Evolutionary conservation across 2,113 vertebrate species (phyloP).

Genomic region (Pteropus alecto): DNA sequence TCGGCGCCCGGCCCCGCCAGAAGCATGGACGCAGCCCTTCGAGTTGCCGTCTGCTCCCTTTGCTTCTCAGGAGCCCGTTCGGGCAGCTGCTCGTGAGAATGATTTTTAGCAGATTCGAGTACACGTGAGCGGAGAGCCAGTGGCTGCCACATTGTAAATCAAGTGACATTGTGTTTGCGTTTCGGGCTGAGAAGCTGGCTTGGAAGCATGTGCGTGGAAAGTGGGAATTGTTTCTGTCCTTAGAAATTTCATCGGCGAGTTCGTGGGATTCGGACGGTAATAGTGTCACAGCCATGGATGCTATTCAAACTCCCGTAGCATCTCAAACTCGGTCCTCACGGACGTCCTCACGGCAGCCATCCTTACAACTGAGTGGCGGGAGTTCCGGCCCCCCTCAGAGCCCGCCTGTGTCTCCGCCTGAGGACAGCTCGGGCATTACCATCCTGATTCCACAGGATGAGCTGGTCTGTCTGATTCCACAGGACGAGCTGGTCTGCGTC

Average conservation of each 20-base stretch:
- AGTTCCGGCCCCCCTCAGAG: rapidly evolving
- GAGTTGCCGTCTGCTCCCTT: neutral
- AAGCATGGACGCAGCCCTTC: rapidly evolving
- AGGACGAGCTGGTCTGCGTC: neutral
- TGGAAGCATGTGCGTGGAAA: neutral
- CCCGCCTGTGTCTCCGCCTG: neutral
- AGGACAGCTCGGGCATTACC: neutral
- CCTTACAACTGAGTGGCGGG: neutral
- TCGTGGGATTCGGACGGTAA: too few species aligned
- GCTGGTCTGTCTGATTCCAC: neutral
- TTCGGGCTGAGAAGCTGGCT: neutral
- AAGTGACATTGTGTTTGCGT: neutral
- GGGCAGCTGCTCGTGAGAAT: neutral
- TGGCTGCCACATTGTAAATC: neutral
- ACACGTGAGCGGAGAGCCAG: neutral
- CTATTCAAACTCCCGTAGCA: neutral
- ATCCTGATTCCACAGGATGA: neutral
- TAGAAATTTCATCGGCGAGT: neutral
- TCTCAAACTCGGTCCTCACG: neutral
- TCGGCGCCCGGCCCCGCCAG: too few species aligned
- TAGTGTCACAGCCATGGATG: too few species aligned
- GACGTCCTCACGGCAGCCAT: neutral
- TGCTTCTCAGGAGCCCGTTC: neutral
- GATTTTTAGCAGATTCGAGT: neutral
- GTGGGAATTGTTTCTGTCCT: neutral